Evolutionary conservation across 1,140 invertebrate species (phyloP), one percentile per base, ranked within the genome.

Genomic region (Eciton burchellii): DNA sequence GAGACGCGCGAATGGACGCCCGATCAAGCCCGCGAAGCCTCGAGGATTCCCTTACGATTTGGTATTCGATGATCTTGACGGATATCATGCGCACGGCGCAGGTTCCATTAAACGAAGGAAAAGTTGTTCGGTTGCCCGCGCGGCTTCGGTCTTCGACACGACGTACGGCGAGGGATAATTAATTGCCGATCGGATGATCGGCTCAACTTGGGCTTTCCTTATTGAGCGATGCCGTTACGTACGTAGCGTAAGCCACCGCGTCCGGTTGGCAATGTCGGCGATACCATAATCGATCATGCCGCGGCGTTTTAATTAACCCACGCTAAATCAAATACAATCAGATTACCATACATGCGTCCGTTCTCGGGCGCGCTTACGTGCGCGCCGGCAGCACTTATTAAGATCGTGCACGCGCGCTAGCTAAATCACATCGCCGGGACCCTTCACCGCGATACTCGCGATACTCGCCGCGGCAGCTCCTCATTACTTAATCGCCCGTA

Each of bases 221-320:
- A 81, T 83, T 49, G 56, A 66, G 70, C 62, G 19, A 41, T 47
- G 52, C 82, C 84, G 84, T 88, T 87, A 85, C 35, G 35, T 41
- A 77, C 70, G n/a, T n/a, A 56, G 59, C 71, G 70, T 63, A 52
- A 62, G 70, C 63, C 66, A 57, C 65, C 41, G 77, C 81, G 88
- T 89, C 84, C 86, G 88, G 86, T 59, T 76, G 81, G 60, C 56
- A 72, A 59, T 79, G 63, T 65, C 77, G 63, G 21, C 66, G 74
- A 70, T 85, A 83, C 77, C 16, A 57, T 60, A 56, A 71, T 70
- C 71, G 82, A 86, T 84, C 70, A 79, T 57, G 49, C 24, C 35
- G n/a, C 74, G 74, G 29, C 43, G 57, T 74, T 86, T 81, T 74
- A 84, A 86, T 84, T 86, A 81, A 62, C 60, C 63, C 54, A 52